phyloP scores from a whole-genome alignment of 2,888 invertebrate species.

The Macroteleia sp. region DNA sequence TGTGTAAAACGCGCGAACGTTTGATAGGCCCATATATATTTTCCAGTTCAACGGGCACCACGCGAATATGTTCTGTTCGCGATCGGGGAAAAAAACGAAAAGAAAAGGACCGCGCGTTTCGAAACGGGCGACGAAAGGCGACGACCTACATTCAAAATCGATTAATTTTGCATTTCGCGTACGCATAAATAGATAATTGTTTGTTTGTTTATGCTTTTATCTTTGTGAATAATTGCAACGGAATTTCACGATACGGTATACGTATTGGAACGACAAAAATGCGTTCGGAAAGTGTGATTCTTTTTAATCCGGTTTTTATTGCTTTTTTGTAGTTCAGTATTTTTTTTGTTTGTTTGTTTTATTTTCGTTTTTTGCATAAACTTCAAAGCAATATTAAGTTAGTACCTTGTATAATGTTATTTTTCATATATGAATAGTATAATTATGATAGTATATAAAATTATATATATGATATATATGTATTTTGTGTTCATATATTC shows the following conservation, averaged over 20 bases:
- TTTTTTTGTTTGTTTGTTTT: too few species aligned
- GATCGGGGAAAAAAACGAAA: conserved; percentile 1
- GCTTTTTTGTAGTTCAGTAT: neutral
- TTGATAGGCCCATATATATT: conserved; percentile 29
- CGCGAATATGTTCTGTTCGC: neutral
- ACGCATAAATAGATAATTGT: conserved; percentile 18
- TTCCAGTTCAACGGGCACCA: conserved; percentile 24
- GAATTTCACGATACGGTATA: neutral
- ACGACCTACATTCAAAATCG: conserved; percentile 28
- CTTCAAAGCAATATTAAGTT: too few species aligned
- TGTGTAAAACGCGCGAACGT: neutral
- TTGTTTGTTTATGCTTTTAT: conserved; percentile 26
- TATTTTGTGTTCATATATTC: too few species aligned
- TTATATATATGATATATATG: too few species aligned
- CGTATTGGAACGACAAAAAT: neutral
- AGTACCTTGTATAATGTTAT: too few species aligned
- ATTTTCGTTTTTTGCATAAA: too few species aligned
- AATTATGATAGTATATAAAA: too few species aligned
- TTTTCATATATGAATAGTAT: too few species aligned
- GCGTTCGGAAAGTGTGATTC: neutral
- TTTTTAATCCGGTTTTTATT: neutral
- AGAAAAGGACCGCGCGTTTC: conserved; percentile 19
- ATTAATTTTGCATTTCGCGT: conserved; percentile 12
- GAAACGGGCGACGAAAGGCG: conserved; percentile 24
- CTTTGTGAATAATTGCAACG: conserved; percentile 11